phyloP scores from a whole-genome alignment of 2,797 vertebrate species.

The Aplochiton taeniatus region DNA sequence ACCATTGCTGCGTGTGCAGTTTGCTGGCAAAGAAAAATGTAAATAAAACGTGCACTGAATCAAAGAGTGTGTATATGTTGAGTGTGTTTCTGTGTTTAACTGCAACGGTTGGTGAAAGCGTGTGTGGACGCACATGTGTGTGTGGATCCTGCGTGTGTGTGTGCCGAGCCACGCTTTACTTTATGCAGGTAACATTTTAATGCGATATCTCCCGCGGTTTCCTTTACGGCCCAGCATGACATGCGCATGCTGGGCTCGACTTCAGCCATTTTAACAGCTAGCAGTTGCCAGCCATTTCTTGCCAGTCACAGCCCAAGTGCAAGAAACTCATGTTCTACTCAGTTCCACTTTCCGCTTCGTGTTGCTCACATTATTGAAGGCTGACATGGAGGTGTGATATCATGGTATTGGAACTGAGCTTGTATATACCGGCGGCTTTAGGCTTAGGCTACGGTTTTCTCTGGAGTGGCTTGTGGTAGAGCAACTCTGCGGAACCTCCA shows the following conservation, averaged over 20 bases:
- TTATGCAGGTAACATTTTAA: background rate
- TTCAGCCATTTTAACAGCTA: background rate
- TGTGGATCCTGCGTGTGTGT: no score
- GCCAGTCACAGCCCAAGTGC: background rate
- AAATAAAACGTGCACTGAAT: no score
- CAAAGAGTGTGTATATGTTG: no score
- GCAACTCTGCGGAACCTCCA: no score
- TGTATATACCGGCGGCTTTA: conserved; percentile 2
- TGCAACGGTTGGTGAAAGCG: no score
- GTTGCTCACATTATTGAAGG: conserved; percentile 21
- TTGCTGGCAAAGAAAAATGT: no score
- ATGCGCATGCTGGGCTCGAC: background rate
- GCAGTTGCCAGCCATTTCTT: no score
- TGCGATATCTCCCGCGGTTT: background rate
- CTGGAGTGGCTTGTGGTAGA: no score
- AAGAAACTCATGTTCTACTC: background rate
- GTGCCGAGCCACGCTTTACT: no score
- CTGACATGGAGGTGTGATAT: conserved; percentile 18
- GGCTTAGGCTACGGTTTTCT: conserved; percentile 1
- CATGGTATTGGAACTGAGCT: conserved; percentile 17
- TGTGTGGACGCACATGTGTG: no score
- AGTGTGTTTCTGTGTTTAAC: no score
- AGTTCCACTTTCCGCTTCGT: conserved; percentile 1
- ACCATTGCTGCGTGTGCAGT: background rate
- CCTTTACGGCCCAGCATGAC: background rate